Base-by-base conservation (phyloP, 2,797 vertebrate genomes). In the Ammospiza maritima region DNA sequence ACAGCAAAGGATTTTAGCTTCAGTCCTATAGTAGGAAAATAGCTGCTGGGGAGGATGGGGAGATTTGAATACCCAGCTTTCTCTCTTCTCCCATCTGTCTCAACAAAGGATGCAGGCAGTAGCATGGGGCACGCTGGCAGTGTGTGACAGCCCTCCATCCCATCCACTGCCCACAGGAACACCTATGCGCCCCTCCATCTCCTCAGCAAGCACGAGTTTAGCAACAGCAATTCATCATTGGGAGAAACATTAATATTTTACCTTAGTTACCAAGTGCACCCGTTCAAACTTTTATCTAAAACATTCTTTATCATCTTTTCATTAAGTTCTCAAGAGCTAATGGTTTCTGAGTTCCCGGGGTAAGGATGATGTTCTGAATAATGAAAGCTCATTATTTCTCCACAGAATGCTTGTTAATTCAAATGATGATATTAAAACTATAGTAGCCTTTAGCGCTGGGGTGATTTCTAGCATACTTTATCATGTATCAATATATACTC, bases 391-490 rank as follows among this genome's bases (percentile, higher is more conserved):
- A 99, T 99, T 99, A 99, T 99, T 99, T 99, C 99, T 99, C 99
- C 98, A 98, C 99, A 99, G 99, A 99, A 99, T 99, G 99, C 99
- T 99, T 99, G 99, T 99, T 99, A 99, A 99, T 99, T 99, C 99
- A 99, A 99, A 99, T 99, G 99, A 99, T 99, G 99, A 99, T 99
- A 99, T 99, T 99, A 99, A 99, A 99, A 99, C 99, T 99, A 99
- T 99, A 99, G 99, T 99, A 99, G 99, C 99, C 99, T 98, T 99
- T 99, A 99, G 99, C 99, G 98, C 98, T 99, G 98, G 99, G 99
- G 99, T 99, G 99, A 99, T 99, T 99, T 99, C 99, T 99, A 99
- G 99, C 99, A 99, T 99, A 99, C 99, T 99, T 99, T 99, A 99
- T 99, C 99, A 99, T 99, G 99, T 99, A 99, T 99, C 99, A 99